These are phyloP conservation scores for Chaetogeoica ovagalla DNA, from an alignment of 2,888 invertebrate genomes.

Conservation along the genomic window DNA sequence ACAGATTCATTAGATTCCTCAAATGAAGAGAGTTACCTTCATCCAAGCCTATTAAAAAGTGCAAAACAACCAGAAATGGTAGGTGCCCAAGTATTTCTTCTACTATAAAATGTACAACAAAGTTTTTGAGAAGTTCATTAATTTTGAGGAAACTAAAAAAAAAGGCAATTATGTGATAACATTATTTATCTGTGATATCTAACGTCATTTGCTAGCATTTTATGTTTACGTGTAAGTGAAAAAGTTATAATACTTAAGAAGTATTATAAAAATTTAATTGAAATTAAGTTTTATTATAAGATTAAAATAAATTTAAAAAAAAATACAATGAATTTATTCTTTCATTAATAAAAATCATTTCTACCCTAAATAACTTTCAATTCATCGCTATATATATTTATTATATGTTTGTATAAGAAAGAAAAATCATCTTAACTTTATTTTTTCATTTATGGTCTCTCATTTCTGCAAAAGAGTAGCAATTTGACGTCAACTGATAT, in stretches of 20 bases:
- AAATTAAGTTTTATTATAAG: no score
- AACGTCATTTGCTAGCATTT: constrained; percentile 32
- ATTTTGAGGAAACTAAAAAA: constrained; percentile 5
- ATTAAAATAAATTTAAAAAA: background rate
- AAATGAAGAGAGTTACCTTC: constrained; percentile 71
- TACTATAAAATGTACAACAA: constrained; percentile 20
- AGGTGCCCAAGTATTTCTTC: constrained; percentile 60
- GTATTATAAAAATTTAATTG: background rate
- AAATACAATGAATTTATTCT: background rate
- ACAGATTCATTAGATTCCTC: constrained; percentile 51
- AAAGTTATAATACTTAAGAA: background rate
- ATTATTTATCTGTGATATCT: constrained; percentile 41
- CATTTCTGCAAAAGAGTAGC: constrained; percentile 11
- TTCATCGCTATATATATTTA: background rate
- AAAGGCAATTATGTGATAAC: constrained; percentile 33
- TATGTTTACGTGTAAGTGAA: background rate
- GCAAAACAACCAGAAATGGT: constrained; percentile 71
- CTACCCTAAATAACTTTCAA: background rate
- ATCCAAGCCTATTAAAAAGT: constrained; percentile 74
- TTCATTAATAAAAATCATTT: background rate
- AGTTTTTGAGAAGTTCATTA: constrained; percentile 3
- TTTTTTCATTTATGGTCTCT: background rate
- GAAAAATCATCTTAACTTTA: background rate
- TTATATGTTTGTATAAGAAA: background rate
- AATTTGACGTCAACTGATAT: constrained; percentile 38